These are phyloP conservation scores for Caenorhabditis sp. DNA, from an alignment of 2,888 invertebrate genomes.

Conservation along the genomic window DNA sequence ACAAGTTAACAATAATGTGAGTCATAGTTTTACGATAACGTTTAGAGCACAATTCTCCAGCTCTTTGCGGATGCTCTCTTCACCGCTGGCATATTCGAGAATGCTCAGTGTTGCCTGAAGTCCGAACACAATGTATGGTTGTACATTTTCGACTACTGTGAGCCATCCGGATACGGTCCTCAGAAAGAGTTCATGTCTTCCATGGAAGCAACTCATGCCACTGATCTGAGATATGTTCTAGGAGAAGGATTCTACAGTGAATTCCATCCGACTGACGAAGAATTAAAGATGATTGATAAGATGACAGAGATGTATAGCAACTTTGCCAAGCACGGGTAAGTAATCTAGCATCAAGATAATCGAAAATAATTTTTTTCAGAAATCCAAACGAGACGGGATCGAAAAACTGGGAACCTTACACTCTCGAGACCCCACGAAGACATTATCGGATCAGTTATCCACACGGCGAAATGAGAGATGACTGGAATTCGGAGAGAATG, in stretches of 20 bases:
- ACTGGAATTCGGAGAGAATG: constrained; percentile 22
- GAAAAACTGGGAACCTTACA: constrained; percentile 23
- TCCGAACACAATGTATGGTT: constrained; percentile 66
- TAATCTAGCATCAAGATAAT: neutral
- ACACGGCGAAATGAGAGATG: constrained; percentile 35
- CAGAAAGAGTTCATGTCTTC: constrained; percentile 25
- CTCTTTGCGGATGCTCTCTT: constrained; percentile 57
- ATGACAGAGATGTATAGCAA: constrained; percentile 72
- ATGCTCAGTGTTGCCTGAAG: constrained; percentile 51
- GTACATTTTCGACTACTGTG: constrained; percentile 68
- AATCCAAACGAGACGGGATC: constrained; percentile 41
- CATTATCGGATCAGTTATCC: constrained; percentile 42
- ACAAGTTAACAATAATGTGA: neutral
- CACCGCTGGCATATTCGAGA: constrained; percentile 48
- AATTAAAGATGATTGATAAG: constrained; percentile 67
- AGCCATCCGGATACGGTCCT: constrained; percentile 39
- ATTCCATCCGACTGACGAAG: constrained; percentile 69
- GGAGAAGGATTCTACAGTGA: constrained; percentile 72
- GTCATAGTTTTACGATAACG: neutral
- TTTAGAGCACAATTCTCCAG: neutral
- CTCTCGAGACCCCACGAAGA: neutral
- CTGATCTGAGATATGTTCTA: constrained; percentile 73
- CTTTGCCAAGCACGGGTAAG: constrained; percentile 72
- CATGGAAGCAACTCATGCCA: constrained; percentile 67
- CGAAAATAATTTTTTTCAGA: neutral